Conservation (phyloP, 2,797 vertebrate species). For the Ciconia nigra region DNA sequence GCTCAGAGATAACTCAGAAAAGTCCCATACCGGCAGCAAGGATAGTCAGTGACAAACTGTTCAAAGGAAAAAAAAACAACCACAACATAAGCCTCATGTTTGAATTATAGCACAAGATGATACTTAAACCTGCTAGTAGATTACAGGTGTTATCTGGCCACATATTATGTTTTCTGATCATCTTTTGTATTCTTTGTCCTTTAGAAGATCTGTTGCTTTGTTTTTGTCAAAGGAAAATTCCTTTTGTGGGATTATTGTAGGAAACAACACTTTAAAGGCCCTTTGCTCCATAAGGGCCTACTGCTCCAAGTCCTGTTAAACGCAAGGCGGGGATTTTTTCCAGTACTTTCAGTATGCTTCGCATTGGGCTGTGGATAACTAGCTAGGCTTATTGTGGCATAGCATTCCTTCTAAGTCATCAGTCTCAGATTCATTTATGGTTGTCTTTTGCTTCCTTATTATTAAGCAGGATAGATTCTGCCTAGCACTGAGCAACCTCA, state of each 20-base stretch:
- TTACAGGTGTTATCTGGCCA: background rate
- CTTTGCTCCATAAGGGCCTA: background rate
- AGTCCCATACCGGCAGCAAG: background rate
- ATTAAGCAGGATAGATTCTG: background rate
- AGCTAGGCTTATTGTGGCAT: background rate
- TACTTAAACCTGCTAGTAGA: background rate
- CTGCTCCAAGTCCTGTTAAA: background rate
- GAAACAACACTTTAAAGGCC: background rate
- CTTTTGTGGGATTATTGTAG: background rate
- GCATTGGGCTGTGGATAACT: background rate
- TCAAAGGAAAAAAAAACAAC: background rate
- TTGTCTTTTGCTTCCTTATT: background rate
- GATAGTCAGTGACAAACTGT: background rate
- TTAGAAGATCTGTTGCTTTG: background rate
- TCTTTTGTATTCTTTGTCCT: background rate
- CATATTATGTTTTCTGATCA: background rate
- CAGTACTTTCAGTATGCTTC: background rate
- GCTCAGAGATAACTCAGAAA: background rate
- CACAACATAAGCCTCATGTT: background rate
- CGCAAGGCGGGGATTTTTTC: background rate
- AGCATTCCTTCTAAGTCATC: slow-evolving; percentile 22
- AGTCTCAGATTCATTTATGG: background rate
- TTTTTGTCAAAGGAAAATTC: background rate
- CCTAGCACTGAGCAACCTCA: background rate
- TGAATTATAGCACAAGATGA: background rate